A percentile compares a stretch with the other conserved stretches of the same genome.
Evolutionary conservation across 2,888 invertebrate species (phyloP).

Genomic region (Platynereis dumerilii): DNA sequence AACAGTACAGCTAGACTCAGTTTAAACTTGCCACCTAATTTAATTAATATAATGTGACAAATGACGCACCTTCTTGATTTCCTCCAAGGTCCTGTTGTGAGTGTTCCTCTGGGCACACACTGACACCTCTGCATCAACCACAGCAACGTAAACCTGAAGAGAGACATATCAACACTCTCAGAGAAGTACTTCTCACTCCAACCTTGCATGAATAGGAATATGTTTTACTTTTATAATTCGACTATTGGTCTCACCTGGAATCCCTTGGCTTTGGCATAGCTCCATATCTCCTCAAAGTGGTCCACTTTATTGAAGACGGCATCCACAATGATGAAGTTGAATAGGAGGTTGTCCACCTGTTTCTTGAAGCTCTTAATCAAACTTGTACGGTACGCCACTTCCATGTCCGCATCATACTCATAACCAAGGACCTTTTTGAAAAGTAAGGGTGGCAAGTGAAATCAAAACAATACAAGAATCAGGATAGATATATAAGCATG

Average conservation of each 20-base stretch:
- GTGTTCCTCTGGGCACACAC: conserved; percentile 83
- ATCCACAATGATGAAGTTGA: conserved; percentile 91
- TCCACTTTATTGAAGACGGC: conserved; percentile 79
- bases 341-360: conserved; percentile 87
- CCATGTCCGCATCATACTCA: conserved; percentile 86
- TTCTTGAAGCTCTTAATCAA: conserved; percentile 89
- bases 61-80: conserved; percentile 78
- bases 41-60: too few species aligned
- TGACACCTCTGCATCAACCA: conserved; percentile 82
- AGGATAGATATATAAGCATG: background rate
- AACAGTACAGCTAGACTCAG: too few species aligned
- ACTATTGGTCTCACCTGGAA: conserved; percentile 83
- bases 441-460: too few species aligned
- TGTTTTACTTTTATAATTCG: too few species aligned
- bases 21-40: too few species aligned
- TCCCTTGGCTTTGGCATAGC: conserved; percentile 77
- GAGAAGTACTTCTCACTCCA: too few species aligned
- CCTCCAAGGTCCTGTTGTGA: conserved; percentile 79
- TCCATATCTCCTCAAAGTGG: conserved; percentile 87
- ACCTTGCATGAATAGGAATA: too few species aligned
- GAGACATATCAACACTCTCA: too few species aligned
- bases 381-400: conserved; percentile 80
- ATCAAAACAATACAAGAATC: too few species aligned
- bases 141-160: conserved; percentile 84
- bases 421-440: conserved; percentile 80